Evolutionary conservation across 2,797 vertebrate species (phyloP).

Genomic region (Psittacula derbiana): DNA sequence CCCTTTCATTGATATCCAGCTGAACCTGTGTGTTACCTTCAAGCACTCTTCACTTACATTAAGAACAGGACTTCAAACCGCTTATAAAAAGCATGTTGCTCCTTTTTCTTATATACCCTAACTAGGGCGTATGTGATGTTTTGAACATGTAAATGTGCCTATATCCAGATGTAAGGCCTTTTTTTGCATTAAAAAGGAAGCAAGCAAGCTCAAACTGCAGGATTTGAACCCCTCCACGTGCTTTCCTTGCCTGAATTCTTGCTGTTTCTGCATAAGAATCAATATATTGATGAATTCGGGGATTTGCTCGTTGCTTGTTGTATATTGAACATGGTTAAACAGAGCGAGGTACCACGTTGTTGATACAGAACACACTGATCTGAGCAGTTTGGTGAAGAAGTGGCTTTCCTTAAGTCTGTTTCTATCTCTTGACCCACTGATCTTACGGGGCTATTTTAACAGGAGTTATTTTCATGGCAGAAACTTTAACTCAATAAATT

Average conservation of each 20-base stretch:
- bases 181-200: neutral
- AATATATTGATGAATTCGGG: neutral
- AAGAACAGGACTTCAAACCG: neutral
- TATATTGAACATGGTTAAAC: neutral
- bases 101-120: neutral
- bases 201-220: neutral
- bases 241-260: neutral
- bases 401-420: neutral
- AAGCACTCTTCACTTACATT: neutral
- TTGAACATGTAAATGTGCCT: neutral
- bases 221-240: fast-evolving
- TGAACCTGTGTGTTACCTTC: neutral
- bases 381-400: neutral
- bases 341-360: neutral
- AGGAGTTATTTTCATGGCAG: fast-evolving
- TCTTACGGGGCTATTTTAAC: neutral
- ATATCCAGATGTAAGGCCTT: neutral
- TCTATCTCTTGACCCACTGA: neutral
- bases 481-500: neutral
- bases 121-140: neutral
- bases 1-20: neutral
- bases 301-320: neutral
- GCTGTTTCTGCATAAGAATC: neutral
- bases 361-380: neutral
- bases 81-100: neutral